phyloP scores from a whole-genome alignment of 2,113 vertebrate genomes.

The Thryonomys swinderianus region DNA sequence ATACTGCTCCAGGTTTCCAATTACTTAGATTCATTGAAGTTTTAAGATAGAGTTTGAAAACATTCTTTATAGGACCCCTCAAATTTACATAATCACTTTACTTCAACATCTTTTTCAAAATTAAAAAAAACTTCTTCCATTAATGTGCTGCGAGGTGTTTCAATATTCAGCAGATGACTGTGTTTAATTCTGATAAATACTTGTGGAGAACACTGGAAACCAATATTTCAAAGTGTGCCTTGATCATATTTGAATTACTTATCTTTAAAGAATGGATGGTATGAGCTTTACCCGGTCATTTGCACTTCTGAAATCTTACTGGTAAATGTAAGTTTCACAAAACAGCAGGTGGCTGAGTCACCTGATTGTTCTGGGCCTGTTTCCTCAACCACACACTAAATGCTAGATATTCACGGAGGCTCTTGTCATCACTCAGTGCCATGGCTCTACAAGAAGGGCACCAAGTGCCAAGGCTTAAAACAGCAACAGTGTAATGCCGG shows the following conservation, averaged over 20 bases:
- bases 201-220: slow-evolving; percentile 42
- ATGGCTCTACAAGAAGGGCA: background rate
- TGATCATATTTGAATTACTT: slow-evolving; percentile 24
- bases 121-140: background rate
- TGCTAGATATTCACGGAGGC: background rate
- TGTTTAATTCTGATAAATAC: slow-evolving; percentile 52
- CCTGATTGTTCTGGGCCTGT: background rate
- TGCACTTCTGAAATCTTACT: background rate
- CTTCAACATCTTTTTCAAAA: slow-evolving; percentile 78
- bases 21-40: slow-evolving; percentile 85
- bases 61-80: slow-evolving; percentile 85
- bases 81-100: slow-evolving; percentile 84
- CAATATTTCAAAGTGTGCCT: background rate
- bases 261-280: background rate
- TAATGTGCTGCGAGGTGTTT: slow-evolving; percentile 29
- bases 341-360: background rate
- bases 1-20: slow-evolving; percentile 86
- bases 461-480: background rate
- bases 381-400: slow-evolving; percentile 6
- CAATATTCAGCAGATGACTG: background rate
- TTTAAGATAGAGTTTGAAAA: slow-evolving; percentile 75
- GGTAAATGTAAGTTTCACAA: slow-evolving; percentile 9
- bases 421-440: background rate
- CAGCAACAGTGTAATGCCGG: too few relatives aligned
- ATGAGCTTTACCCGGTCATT: background rate